Evolutionary conservation across 2,113 vertebrate species (phyloP).

Genomic region (Apodemus sylvaticus): DNA sequence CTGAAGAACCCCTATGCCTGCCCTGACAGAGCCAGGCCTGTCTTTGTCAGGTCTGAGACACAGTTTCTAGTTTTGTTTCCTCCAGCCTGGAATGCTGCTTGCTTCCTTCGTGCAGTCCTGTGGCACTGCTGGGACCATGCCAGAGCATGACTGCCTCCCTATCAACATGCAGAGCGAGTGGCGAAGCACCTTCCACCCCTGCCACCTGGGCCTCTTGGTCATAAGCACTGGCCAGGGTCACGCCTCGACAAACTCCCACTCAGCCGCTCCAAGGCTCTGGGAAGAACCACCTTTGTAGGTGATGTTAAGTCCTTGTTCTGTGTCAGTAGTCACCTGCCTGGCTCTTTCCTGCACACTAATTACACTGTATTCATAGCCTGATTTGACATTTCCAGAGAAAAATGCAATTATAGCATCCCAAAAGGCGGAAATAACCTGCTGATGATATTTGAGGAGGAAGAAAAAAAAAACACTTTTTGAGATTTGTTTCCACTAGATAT

Average conservation of each 20-base stretch:
- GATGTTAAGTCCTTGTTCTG: not conserved
- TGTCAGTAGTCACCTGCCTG: constrained; percentile 56
- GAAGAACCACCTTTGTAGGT: not conserved
- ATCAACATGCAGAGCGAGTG: not conserved
- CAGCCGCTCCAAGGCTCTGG: not conserved
- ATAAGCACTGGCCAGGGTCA: fast-evolving
- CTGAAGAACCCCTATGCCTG: not conserved
- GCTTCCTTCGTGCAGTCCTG: not conserved
- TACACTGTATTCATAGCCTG: constrained; percentile 67
- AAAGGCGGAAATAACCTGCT: constrained; percentile 64
- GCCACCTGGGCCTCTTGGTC: not conserved
- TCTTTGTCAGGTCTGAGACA: not conserved
- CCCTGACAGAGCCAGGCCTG: not conserved
- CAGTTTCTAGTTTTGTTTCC: not conserved
- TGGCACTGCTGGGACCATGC: not conserved
- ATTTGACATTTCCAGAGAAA: constrained; percentile 77
- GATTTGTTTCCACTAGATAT: constrained; percentile 14
- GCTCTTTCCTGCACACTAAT: constrained; percentile 67
- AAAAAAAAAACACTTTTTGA: constrained; percentile 5
- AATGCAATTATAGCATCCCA: constrained; percentile 71
- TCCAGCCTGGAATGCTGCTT: not conserved
- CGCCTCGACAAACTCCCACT: not conserved
- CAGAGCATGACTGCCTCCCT: not conserved
- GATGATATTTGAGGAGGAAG: constrained; percentile 50
- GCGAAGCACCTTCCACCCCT: not conserved